These are phyloP conservation scores for Cheirogaleus major DNA, from an alignment of 2,797 vertebrate species.

Conservation along the genomic window DNA sequence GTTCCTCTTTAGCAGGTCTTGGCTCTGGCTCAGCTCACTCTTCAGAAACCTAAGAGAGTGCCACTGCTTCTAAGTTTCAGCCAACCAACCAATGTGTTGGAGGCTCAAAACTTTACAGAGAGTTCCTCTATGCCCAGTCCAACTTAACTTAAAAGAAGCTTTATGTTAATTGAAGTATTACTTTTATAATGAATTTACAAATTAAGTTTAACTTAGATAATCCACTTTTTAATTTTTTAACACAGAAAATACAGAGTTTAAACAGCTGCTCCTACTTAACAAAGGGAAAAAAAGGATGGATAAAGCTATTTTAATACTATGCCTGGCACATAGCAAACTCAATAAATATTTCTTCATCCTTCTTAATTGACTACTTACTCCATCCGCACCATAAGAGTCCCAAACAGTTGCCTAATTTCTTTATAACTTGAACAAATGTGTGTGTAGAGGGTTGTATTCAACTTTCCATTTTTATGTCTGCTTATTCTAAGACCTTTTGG, in stretches of 20 bases:
- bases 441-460: not conserved
- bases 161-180: slow-evolving; percentile 29
- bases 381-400: not conserved
- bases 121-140: not conserved
- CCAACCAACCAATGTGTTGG: not conserved
- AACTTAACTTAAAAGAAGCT: slow-evolving; percentile 30
- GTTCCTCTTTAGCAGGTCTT: not conserved
- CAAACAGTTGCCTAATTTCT: slow-evolving; percentile 16
- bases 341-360: slow-evolving; percentile 16
- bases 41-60: slow-evolving; percentile 25
- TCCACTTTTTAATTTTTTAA: not conserved
- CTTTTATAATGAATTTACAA: slow-evolving; percentile 37
- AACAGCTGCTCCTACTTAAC: not conserved
- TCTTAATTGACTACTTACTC: slow-evolving; percentile 17
- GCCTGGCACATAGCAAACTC: not conserved
- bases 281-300: not conserved
- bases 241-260: slow-evolving; percentile 36
- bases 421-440: slow-evolving; percentile 5
- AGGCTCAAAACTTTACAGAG: slow-evolving; percentile 1
- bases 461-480: slow-evolving; percentile 21
- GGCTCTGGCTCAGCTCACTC: slow-evolving; percentile 6
- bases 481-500: slow-evolving; percentile 22
- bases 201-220: slow-evolving; percentile 45
- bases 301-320: slow-evolving; percentile 13
- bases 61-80: not conserved